These are phyloP conservation scores for Rana temporaria DNA, from an alignment of 2,113 vertebrate species.

Conservation along the genomic window DNA sequence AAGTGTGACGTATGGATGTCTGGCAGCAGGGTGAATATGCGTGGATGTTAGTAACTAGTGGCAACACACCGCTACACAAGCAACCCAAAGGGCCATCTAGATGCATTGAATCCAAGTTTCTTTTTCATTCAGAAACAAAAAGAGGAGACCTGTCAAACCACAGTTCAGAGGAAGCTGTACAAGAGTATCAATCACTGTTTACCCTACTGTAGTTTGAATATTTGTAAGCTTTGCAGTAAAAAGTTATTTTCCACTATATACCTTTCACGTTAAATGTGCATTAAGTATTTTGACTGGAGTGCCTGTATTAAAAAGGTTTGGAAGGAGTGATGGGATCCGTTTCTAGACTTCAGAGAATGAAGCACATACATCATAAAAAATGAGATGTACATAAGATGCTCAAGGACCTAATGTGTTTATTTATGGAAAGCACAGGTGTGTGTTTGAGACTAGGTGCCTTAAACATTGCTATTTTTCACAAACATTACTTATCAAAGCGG, in stretches of 20 bases:
- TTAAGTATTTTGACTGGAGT: background rate
- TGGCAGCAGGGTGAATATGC: too few species aligned
- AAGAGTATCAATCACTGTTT: background rate
- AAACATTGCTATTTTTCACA: slow-evolving; percentile 26
- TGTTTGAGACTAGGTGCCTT: slow-evolving; percentile 9
- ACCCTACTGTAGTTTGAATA: background rate
- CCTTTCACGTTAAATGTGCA: background rate
- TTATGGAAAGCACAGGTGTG: slow-evolving; percentile 42
- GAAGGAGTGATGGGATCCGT: background rate
- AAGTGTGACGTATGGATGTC: too few species aligned
- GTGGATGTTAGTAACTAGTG: too few species aligned
- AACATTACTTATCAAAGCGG: slow-evolving; percentile 29
- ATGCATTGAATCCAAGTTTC: too few species aligned
- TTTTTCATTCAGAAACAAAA: too few species aligned
- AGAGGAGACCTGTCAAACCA: too few species aligned
- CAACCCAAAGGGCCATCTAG: too few species aligned
- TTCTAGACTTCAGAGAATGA: background rate
- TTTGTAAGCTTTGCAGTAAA: background rate
- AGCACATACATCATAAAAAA: slow-evolving; percentile 29
- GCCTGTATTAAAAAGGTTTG: background rate
- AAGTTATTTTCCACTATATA: background rate
- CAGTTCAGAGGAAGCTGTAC: too few species aligned
- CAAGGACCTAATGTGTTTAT: slow-evolving; percentile 31
- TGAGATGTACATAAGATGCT: slow-evolving; percentile 25
- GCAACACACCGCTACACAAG: too few species aligned